Percentiles rank a stretch among this genome's conserved stretches.
Evolutionary conservation across 2,797 vertebrate species (phyloP).

Genomic region (Betta splendens): DNA sequence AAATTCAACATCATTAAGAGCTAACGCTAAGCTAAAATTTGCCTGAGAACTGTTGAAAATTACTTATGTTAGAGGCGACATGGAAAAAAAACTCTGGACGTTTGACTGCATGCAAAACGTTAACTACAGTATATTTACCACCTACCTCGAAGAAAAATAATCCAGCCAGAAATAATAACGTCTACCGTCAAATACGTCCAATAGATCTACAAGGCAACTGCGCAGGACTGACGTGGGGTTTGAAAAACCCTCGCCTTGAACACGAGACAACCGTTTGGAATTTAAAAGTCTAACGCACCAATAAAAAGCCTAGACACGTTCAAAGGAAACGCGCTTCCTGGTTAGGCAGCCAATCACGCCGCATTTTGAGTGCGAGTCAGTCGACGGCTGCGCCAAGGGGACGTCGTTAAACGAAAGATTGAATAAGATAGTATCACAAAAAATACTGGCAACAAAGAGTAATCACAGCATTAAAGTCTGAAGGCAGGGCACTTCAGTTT

Average conservation of each 20-base stretch:
- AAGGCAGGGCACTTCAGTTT: no score
- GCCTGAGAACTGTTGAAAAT: no score
- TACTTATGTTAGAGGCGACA: fast-evolving
- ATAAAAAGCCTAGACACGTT: conserved; percentile 49
- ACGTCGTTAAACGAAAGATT: background rate
- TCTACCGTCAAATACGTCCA: background rate
- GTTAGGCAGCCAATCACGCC: conserved; percentile 67
- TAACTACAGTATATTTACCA: background rate
- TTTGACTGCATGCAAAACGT: fast-evolving
- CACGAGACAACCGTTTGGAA: conserved; percentile 62
- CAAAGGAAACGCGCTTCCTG: conserved; percentile 50
- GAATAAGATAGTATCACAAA: background rate
- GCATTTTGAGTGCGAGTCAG: conserved; percentile 30
- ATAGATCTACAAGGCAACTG: background rate
- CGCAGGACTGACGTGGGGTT: background rate
- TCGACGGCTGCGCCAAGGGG: background rate
- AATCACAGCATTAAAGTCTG: no score
- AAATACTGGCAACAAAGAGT: background rate
- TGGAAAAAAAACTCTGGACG: background rate
- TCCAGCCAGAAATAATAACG: background rate
- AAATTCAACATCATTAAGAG: no score
- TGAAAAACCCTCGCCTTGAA: conserved; percentile 27
- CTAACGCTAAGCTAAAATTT: background rate
- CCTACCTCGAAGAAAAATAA: conserved; percentile 56
- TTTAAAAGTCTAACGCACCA: conserved; percentile 79